A percentile compares a stretch with the other conserved stretches of the same genome.
Conservation (phyloP, 2,113 vertebrate species). For the Corydoras sp. region DNA sequence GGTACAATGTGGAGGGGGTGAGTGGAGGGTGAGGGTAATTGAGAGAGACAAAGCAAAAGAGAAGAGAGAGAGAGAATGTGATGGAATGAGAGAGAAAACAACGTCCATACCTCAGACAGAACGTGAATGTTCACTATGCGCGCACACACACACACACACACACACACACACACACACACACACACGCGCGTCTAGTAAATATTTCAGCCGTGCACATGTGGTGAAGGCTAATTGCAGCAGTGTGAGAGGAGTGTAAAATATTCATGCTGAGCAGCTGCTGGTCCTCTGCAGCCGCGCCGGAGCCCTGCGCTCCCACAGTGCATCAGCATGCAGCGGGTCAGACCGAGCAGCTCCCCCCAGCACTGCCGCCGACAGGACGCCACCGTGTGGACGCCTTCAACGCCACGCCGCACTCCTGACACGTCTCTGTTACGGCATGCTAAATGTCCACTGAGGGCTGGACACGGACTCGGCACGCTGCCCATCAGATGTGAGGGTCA, state of each 20-base stretch:
- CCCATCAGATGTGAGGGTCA: too few species aligned
- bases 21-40: constrained; percentile 25
- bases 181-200: constrained; percentile 60
- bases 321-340: constrained; percentile 11
- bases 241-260: constrained; percentile 69
- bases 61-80: neutral
- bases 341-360: neutral
- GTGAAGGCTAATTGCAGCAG: constrained; percentile 70
- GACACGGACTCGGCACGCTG: too few species aligned
- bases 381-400: too few species aligned
- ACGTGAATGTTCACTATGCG: constrained; percentile 47
- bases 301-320: neutral
- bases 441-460: too few species aligned
- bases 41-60: constrained; percentile 7
- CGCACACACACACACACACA: constrained; percentile 11
- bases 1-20: constrained; percentile 12
- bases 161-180: constrained; percentile 25
- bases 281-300: constrained; percentile 55
- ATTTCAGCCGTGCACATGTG: constrained; percentile 73
- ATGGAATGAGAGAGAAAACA: neutral
- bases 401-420: too few species aligned
- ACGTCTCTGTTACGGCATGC: too few species aligned
- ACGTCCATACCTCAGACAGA: neutral
- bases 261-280: constrained; percentile 72
- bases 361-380: too few species aligned